Evolutionary conservation across 2,888 invertebrate species (phyloP).

Genomic region (Lymantria dispar): DNA sequence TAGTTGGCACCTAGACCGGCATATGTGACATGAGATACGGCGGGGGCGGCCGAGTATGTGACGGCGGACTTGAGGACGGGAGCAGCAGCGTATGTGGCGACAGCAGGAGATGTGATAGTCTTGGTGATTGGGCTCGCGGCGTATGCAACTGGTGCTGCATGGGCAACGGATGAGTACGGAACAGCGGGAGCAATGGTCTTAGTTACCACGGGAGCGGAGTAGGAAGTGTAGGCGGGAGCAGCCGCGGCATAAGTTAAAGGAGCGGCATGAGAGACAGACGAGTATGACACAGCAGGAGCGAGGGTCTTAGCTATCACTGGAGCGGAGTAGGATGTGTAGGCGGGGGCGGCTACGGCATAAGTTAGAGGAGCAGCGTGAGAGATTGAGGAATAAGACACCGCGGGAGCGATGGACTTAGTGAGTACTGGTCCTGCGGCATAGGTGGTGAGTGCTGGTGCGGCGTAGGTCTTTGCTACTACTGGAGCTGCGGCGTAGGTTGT

Average conservation of each 20-base stretch:
- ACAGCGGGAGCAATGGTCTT: conserved; percentile 50
- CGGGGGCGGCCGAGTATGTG: conserved; percentile 55
- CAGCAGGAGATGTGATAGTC: conserved; percentile 31
- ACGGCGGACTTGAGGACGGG: conserved; percentile 43
- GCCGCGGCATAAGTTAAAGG: conserved; percentile 32
- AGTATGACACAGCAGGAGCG: conserved; percentile 25
- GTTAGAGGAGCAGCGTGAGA: conserved; percentile 29
- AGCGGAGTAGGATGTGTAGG: conserved; percentile 59
- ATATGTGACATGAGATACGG: conserved; percentile 51
- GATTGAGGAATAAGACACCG: conserved; percentile 25
- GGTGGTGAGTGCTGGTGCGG: conserved; percentile 62
- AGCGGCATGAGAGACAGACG: conserved; percentile 27
- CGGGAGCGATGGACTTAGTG: conserved; percentile 30
- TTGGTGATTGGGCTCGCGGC: conserved; percentile 46
- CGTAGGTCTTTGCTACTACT: conserved; percentile 46
- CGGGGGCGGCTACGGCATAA: conserved; percentile 41
- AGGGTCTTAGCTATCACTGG: conserved; percentile 20
- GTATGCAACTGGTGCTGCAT: conserved; percentile 64
- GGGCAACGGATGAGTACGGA: conserved; percentile 60
- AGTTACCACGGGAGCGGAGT: conserved; percentile 54
- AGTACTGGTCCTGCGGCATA: conserved; percentile 35
- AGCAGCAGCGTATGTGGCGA: conserved; percentile 60
- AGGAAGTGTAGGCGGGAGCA: conserved; percentile 52
- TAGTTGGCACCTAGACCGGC: conserved; percentile 73
- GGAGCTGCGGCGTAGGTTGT: conserved; percentile 50